phyloP scores from a whole-genome alignment of 1,140 invertebrate species.

The Cecropterus lyciades region DNA sequence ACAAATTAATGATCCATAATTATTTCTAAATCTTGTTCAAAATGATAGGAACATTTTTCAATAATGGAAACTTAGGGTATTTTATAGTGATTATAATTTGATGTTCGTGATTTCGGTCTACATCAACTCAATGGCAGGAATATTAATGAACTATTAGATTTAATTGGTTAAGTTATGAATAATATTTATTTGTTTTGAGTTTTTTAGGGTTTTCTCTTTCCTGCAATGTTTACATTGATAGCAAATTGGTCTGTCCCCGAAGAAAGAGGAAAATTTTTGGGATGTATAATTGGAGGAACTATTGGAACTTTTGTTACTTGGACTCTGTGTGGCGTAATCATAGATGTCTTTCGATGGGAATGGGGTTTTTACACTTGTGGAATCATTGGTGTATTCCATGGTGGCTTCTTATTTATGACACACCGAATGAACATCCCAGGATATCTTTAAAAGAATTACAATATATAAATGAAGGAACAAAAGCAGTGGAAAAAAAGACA shows the following conservation, averaged over 20 bases:
- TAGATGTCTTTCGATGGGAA: constrained; percentile 20
- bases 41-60: too few species aligned
- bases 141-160: too few species aligned
- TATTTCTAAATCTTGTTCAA: too few species aligned
- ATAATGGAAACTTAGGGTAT: too few species aligned
- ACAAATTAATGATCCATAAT: too few species aligned
- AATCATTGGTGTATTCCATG: constrained; percentile 17
- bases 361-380: constrained; percentile 30
- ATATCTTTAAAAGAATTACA: constrained; percentile 10
- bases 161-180: too few species aligned
- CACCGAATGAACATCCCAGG: constrained; percentile 13
- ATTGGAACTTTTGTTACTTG: constrained; percentile 37
- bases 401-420: constrained; percentile 20
- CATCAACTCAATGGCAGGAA: too few species aligned
- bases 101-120: too few species aligned
- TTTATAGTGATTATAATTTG: too few species aligned
- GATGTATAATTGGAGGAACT: constrained; percentile 35
- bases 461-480: constrained; percentile 28
- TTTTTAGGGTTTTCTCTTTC: too few species aligned
- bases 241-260: constrained; percentile 11
- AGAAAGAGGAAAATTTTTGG: constrained; percentile 39
- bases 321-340: constrained; percentile 19
- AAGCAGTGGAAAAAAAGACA: too few species aligned
- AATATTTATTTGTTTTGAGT: too few species aligned
- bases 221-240: constrained; percentile 13